phyloP scores from a whole-genome alignment of 1,140 invertebrate genomes.

The Charaxes varanes region DNA sequence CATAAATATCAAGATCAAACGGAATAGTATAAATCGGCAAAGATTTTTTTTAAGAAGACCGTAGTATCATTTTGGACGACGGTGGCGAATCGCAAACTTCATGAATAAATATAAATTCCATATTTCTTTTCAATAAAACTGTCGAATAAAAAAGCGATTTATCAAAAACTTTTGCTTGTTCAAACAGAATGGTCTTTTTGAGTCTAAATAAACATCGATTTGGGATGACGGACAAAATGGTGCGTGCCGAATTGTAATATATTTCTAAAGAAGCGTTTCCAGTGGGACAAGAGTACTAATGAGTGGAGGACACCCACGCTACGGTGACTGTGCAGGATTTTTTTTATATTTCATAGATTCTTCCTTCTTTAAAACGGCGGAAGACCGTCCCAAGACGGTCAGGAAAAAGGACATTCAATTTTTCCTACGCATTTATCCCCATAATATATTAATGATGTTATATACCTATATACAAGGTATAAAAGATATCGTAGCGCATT shows the following conservation, averaged over 20 bases:
- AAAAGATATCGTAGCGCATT: no score
- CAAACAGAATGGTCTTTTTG: conserved; percentile 53
- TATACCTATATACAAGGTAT: no score
- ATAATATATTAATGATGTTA: no score
- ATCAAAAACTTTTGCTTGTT: conserved; percentile 60
- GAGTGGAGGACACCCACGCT: conserved; percentile 64
- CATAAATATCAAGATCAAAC: conserved; percentile 43
- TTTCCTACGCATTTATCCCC: no score
- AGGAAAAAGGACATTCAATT: no score
- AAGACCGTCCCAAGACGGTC: no score
- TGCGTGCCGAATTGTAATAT: conserved; percentile 45
- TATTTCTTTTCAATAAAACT: conserved; percentile 66
- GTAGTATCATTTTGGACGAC: conserved; percentile 49
- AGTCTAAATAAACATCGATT: conserved; percentile 70
- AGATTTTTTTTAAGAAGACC: conserved; percentile 48
- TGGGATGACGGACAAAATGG: conserved; percentile 61
- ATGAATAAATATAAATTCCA: conserved; percentile 71
- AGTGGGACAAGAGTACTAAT: conserved; percentile 60
- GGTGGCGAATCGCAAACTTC: conserved; percentile 66
- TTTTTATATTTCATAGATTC: conserved; percentile 10
- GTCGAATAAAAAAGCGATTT: conserved; percentile 69
- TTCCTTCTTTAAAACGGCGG: no score
- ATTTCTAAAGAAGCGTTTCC: conserved; percentile 38
- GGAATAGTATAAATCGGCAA: conserved; percentile 10
- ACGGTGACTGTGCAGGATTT: conserved; percentile 48